phyloP scores from a whole-genome alignment of 2,797 vertebrate species.

The Melanotaenia trifasciata region DNA sequence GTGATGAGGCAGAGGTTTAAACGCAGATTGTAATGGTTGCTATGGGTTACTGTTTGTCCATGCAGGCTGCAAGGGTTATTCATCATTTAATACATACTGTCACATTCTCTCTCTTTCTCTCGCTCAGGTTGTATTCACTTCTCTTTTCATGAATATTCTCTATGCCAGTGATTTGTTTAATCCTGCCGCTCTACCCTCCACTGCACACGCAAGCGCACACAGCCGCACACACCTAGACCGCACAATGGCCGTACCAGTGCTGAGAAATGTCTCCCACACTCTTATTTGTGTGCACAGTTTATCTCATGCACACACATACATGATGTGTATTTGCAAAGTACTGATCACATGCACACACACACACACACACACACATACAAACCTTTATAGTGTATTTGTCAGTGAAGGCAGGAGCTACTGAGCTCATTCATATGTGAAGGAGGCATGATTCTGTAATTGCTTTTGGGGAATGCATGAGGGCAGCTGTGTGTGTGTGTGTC shows the following conservation, averaged over 20 bases:
- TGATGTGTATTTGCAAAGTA: slow-evolving; percentile 31
- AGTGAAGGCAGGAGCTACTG: slow-evolving; percentile 35
- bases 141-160: slow-evolving; percentile 76
- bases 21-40: slow-evolving; percentile 53
- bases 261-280: slow-evolving; percentile 39
- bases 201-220: slow-evolving; percentile 51
- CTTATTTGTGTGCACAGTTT: slow-evolving; percentile 36
- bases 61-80: slow-evolving; percentile 58
- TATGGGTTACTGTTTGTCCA: slow-evolving; percentile 68
- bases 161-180: slow-evolving; percentile 75
- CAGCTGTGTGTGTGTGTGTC: slow-evolving; percentile 1
- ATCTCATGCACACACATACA: slow-evolving; percentile 36
- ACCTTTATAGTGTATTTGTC: slow-evolving; percentile 46
- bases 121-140: slow-evolving; percentile 63
- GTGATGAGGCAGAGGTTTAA: slow-evolving; percentile 29
- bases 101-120: slow-evolving; percentile 42
- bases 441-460: slow-evolving; percentile 62
- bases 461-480: slow-evolving; percentile 36
- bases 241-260: slow-evolving; percentile 38
- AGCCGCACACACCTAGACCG: slow-evolving; percentile 19
- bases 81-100: slow-evolving; percentile 70
- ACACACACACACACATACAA: slow-evolving; percentile 17
- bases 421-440: slow-evolving; percentile 63
- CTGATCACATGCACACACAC: slow-evolving; percentile 19
- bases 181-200: slow-evolving; percentile 63